phyloP scores from a whole-genome alignment of 2,888 invertebrate genomes.

The Rhingia campestris region DNA sequence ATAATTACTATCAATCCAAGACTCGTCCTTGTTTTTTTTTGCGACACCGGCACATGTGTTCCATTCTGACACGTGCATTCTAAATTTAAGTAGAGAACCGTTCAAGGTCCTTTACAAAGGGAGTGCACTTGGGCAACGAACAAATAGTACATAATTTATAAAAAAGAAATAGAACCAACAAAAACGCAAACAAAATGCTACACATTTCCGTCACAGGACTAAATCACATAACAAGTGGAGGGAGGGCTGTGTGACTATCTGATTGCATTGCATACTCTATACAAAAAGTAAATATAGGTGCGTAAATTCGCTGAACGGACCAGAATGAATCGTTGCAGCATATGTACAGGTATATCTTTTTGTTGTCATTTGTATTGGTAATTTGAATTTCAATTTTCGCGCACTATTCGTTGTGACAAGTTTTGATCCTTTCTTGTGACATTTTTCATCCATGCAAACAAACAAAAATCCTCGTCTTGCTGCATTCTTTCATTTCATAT shows the following conservation, averaged over 20 bases:
- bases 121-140: conserved; percentile 56
- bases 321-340: no score
- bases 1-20: no score
- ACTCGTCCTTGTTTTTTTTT: not conserved
- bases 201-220: conserved; percentile 46
- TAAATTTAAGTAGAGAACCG: conserved; percentile 43
- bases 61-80: not conserved
- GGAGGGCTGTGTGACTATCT: not conserved
- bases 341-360: no score
- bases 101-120: conserved; percentile 71
- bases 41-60: not conserved
- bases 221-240: conserved; percentile 20
- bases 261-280: conserved; percentile 4
- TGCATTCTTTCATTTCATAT: not conserved
- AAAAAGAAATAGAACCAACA: not conserved
- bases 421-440: no score
- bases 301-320: not conserved
- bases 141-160: conserved; percentile 35
- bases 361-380: no score
- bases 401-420: no score
- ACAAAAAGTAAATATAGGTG: conserved; percentile 6
- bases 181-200: conserved; percentile 36
- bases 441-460: no score
- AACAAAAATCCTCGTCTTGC: not conserved
- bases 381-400: no score